Conservation (phyloP, 2,113 vertebrate species). For the Tauraco erythrolophus region DNA sequence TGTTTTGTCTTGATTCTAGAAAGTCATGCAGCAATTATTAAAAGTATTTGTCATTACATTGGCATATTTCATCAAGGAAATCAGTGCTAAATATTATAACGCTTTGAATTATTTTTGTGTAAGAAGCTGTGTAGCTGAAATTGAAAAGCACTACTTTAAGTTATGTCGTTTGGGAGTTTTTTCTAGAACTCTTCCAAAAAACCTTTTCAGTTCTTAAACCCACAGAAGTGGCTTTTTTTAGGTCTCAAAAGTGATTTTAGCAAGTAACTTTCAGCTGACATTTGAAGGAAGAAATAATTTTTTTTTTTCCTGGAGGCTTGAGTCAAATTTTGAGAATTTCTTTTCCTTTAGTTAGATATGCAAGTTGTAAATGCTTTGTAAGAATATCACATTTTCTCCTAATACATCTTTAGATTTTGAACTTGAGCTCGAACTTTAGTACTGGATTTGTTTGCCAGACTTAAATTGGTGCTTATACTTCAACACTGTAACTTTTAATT, state of each 20-base stretch:
- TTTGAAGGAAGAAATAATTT: not conserved
- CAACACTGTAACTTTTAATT: not conserved
- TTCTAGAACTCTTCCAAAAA: not conserved
- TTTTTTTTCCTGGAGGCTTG: not conserved
- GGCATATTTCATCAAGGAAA: not conserved
- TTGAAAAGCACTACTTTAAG: not conserved
- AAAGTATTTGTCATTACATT: not conserved
- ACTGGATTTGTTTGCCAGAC: not conserved
- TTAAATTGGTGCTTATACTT: not conserved
- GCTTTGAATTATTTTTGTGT: not conserved
- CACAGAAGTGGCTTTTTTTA: not conserved
- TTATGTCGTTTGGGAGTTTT: not conserved
- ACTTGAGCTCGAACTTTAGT: not conserved
- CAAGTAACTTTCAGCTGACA: not conserved
- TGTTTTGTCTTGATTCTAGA: not conserved
- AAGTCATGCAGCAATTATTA: not conserved
- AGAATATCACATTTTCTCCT: not conserved
- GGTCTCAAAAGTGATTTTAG: not conserved
- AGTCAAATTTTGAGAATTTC: not conserved
- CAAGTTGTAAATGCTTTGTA: not conserved
- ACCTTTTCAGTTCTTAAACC: not conserved
- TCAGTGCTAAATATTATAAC: not conserved
- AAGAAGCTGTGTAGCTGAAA: not conserved
- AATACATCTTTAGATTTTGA: not conserved
- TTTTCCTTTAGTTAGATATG: not conserved